These are phyloP conservation scores for Eriosoma lanigerum DNA, from an alignment of 1,140 invertebrate genomes.

Conservation along the genomic window DNA sequence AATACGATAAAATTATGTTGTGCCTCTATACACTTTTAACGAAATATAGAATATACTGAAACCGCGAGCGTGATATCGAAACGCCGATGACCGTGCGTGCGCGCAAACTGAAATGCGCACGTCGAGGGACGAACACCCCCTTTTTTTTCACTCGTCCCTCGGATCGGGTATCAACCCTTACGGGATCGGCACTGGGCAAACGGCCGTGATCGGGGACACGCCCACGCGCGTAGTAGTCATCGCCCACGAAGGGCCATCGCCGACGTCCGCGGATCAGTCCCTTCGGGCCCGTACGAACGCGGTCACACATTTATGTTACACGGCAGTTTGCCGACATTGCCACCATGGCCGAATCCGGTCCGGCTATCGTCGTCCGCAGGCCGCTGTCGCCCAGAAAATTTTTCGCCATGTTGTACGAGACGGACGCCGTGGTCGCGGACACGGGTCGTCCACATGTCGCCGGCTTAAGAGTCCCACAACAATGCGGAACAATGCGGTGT, in stretches of 20 bases:
- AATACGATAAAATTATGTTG: too few relatives aligned
- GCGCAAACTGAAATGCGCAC: too few relatives aligned
- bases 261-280: not conserved
- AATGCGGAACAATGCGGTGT: not conserved
- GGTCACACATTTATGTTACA: not conserved
- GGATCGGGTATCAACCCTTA: too few relatives aligned
- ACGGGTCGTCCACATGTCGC: not conserved
- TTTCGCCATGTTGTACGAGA: slow-evolving; percentile 47
- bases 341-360: slow-evolving; percentile 15
- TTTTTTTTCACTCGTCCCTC: too few relatives aligned
- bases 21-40: too few relatives aligned
- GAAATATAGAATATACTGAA: too few relatives aligned
- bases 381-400: slow-evolving; percentile 41
- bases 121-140: too few relatives aligned
- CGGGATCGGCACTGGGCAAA: not conserved
- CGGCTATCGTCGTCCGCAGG: slow-evolving; percentile 35
- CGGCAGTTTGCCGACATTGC: too few relatives aligned
- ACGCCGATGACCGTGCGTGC: too few relatives aligned
- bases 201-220: not conserved
- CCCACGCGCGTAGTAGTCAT: not conserved
- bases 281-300: not conserved
- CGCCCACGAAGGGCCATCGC: not conserved
- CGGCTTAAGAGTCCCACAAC: not conserved
- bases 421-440: not conserved
- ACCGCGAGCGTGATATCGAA: too few relatives aligned